Evolutionary conservation across 1,140 invertebrate genomes (phyloP).

Genomic region (Anastatus disparis): DNA sequence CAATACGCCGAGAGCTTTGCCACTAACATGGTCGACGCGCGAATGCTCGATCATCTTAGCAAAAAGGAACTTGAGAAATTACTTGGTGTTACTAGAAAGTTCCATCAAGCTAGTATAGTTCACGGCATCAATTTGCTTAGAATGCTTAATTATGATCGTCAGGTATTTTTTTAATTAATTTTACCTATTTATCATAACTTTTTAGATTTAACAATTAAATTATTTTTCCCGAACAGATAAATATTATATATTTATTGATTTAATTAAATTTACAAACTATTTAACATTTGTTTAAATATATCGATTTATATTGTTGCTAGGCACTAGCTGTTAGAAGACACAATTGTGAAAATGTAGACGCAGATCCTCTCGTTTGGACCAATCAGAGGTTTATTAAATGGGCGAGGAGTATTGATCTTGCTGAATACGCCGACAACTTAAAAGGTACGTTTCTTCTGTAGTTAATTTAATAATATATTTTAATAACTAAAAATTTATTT

Average conservation of each 20-base stretch:
- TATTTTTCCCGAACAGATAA: background rate
- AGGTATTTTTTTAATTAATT: too few species aligned
- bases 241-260: background rate
- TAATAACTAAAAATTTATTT: too few species aligned
- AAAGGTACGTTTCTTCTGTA: slow-evolving; percentile 73
- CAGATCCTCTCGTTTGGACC: slow-evolving; percentile 94
- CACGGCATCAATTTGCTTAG: slow-evolving; percentile 91
- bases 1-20: slow-evolving; percentile 89
- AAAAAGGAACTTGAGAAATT: slow-evolving; percentile 95
- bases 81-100: slow-evolving; percentile 88
- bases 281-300: too few species aligned
- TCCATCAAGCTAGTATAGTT: slow-evolving; percentile 92
- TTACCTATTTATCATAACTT: too few species aligned
- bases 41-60: slow-evolving; percentile 90
- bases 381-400: slow-evolving; percentile 93
- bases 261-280: too few species aligned
- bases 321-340: slow-evolving; percentile 86
- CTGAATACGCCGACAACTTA: slow-evolving; percentile 93
- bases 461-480: background rate
- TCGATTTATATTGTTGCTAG: slow-evolving; percentile 65
- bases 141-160: slow-evolving; percentile 92
- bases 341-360: slow-evolving; percentile 87
- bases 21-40: slow-evolving; percentile 89
- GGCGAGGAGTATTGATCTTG: slow-evolving; percentile 91
- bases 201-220: too few species aligned